Evolutionary conservation across 2,113 vertebrate species (phyloP).

Genomic region (Scophthalmus maximus): DNA sequence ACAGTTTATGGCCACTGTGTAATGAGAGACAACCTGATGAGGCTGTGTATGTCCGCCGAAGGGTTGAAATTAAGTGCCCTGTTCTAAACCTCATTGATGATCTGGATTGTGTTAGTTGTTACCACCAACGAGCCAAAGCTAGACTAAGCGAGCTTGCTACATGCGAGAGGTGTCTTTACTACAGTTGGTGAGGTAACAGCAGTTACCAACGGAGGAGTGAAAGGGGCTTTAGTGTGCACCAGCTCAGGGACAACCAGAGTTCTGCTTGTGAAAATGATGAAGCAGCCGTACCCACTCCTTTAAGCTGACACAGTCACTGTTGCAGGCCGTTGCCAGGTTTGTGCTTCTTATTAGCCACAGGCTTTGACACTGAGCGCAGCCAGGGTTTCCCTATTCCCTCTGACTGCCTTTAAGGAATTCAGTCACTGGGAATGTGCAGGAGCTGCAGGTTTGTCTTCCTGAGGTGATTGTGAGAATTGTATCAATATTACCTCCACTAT

Average conservation of each 20-base stretch:
- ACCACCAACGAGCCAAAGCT: too few relatives aligned
- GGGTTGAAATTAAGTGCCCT: too few relatives aligned
- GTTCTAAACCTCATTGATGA: too few relatives aligned
- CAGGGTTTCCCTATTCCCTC: conserved; percentile 12
- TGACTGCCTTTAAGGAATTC: conserved; percentile 18
- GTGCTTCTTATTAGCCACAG: conserved; percentile 29
- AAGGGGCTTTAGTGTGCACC: neutral
- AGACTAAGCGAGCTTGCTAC: too few relatives aligned
- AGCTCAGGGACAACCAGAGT: conserved; percentile 18
- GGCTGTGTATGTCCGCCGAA: too few relatives aligned
- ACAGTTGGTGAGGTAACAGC: too few relatives aligned
- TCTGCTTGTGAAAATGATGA: conserved; percentile 33
- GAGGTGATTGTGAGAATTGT: neutral
- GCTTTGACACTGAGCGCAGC: conserved; percentile 23
- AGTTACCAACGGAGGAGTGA: too few relatives aligned
- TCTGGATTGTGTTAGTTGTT: too few relatives aligned
- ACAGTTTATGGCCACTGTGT: too few relatives aligned
- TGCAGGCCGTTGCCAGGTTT: conserved; percentile 25
- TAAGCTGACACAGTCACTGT: conserved; percentile 27
- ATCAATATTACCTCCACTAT: conserved; percentile 9
- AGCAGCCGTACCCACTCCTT: conserved; percentile 16
- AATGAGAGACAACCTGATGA: too few relatives aligned
- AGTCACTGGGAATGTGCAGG: neutral
- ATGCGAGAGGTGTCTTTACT: too few relatives aligned
- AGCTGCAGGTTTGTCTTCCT: neutral